Base-by-base conservation (phyloP, 2,888 invertebrate genomes). In the Heliconius ethilla region DNA sequence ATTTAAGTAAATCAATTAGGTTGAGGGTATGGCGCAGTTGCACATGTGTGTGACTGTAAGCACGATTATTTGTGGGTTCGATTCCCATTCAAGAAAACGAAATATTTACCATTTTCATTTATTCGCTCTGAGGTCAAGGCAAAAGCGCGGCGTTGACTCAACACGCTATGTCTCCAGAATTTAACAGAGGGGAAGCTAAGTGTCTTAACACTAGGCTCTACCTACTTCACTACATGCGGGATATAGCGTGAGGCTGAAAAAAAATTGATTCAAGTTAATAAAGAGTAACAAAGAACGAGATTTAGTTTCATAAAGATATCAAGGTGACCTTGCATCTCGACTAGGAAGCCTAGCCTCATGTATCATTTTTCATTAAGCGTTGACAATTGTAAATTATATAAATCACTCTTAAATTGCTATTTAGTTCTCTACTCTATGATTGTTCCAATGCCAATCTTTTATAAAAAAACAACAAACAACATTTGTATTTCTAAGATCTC, bases 301-400 rank as follows among this genome's bases (percentile, higher is more conserved):
- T 55, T 45, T 40, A 40, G 59, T 62, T 65, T 59, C 15, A 67
- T 29, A 29, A 77, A 75, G 75, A 70, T 81, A 76, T 81, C 81
- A 80, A 80, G 75, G 79, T 78, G 83, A 81, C 85, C 84, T 84
- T 83, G 82, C 80, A 81, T 82, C 80, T 80, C 75, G 81, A 84
- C 80, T 78, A 85, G 84, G 85, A 85, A 85, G 84, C 80, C 69
- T 75, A 79, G 70, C 70, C 72, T 80, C 79, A 77, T 79, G 77
- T 82, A 80, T 83, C 82, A 81, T 80, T 70, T 80, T 80, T 82
- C 79, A 82, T 84, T 83, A 80, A 82, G n/a, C 78, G 78, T 75
- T 80, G 84, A 82, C 81, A 81, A 82, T 79, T 75, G 73, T 73
- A 82, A 82, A 82, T 80, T 79, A 80, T 76, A 79, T 79, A 76